Evolutionary conservation across 64 coral and sea anemone genomes (phyloP), one percentile per base, ranked within the genome.

Genomic region (Porites australiensis): DNA sequence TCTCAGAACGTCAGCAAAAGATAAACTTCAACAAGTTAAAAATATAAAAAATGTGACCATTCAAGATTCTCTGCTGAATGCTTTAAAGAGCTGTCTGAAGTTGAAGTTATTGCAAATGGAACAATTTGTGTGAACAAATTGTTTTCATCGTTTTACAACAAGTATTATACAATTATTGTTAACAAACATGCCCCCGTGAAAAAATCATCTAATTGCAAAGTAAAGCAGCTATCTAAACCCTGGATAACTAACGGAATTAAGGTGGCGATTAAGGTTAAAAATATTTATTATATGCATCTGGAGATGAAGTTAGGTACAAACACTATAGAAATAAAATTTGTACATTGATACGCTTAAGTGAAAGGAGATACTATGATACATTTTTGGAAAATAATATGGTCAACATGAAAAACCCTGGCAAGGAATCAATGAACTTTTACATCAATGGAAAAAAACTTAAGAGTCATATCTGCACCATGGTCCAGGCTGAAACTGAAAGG

Each of bases 261-360:
- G 8, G 51, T 44, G 18, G 44, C 77, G 48, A 79, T 79, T n/a
- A 79, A 79, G 48, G 48, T 51, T 11, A 79, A 79, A 51, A 23
- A 79, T 51, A 79, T 0, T n/a, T 18, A 55, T 55, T 79, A 79
- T 79, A 46, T 49, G 77, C 77, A 8, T 79, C 77, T 79, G 77
- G 55, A 37, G 27, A 37, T 37, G 27, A 37, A 37, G 27, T 37
- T 37, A 37, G 27, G 27, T 37, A 37, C 27, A 59, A 63, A 83
- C 61, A 59, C 19, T 88, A 88, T 88, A 72, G 86, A 73, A 88
- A 88, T n/a, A 57, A 88, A 63, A 73, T 88, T 51, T 72, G 6
- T 73, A n/a, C 12, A 73, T 43, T 74, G 15, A 88, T 63, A 20
- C 18, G 66, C 14, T 52, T 75, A 13, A 74, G 86, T 50, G 74